Conservation (phyloP, 2,797 vertebrate genomes). For the Molossus alvarezi region DNA sequence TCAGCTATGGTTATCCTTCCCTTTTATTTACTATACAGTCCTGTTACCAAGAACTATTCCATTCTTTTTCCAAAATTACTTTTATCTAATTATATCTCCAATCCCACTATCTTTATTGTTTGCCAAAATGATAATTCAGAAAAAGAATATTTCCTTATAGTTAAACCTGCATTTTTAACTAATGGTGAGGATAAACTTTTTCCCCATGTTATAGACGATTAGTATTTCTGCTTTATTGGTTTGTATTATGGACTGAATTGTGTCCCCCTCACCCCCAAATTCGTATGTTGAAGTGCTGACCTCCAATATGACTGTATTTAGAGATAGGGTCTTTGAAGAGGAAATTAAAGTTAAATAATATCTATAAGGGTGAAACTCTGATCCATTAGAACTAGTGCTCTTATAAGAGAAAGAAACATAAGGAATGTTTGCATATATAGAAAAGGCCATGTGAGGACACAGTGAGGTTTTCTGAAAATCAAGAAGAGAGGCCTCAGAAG, state of each 20-base stretch:
- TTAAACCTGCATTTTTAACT: slow-evolving; percentile 55
- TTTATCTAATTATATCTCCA: slow-evolving; percentile 31
- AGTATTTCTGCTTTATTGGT: not conserved
- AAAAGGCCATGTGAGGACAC: not conserved
- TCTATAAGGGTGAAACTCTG: not conserved
- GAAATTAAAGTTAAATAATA: not conserved
- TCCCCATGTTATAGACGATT: not conserved
- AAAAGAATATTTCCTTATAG: not conserved
- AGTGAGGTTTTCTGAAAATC: not conserved
- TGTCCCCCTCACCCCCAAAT: not conserved
- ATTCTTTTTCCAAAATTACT: slow-evolving; percentile 56
- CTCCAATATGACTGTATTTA: not conserved
- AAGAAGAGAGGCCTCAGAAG: not conserved
- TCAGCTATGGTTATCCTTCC: not conserved
- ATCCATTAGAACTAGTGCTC: not conserved
- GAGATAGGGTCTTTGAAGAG: slow-evolving; percentile 14
- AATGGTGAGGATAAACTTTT: not conserved
- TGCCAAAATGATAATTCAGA: slow-evolving; percentile 4
- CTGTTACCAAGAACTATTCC: slow-evolving; percentile 50
- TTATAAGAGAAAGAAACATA: not conserved
- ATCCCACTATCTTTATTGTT: slow-evolving; percentile 7
- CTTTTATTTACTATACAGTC: slow-evolving; percentile 42
- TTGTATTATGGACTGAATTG: not conserved
- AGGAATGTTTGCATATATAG: not conserved
- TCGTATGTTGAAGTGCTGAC: not conserved